These are phyloP conservation scores for Amorpha juglandis DNA, from an alignment of 2,888 invertebrate genomes.

Conservation along the genomic window DNA sequence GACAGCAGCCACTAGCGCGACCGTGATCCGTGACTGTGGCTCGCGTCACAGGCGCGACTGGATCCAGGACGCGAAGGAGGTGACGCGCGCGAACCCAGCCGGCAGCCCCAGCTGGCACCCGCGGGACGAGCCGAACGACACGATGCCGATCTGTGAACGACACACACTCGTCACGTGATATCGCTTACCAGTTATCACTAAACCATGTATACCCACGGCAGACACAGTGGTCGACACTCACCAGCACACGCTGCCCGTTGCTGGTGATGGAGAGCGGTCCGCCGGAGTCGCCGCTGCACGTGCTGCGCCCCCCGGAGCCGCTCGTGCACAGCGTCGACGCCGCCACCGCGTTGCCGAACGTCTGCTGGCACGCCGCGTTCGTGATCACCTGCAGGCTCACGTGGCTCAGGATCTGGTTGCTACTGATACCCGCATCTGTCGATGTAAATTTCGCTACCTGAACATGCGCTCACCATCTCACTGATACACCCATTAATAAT, in stretches of 20 bases:
- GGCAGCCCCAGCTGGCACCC: constrained; percentile 42
- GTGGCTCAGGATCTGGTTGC: constrained; percentile 63
- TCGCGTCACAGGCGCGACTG: constrained; percentile 35
- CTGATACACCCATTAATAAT: too few relatives aligned
- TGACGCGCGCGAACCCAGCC: constrained; percentile 42
- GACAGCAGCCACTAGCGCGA: too few relatives aligned
- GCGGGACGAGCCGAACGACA: constrained; percentile 40
- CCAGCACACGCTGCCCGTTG: constrained; percentile 48
- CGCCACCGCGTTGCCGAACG: constrained; percentile 48
- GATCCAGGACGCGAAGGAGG: constrained; percentile 44
- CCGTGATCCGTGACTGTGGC: too few relatives aligned
- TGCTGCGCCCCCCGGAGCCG: constrained; percentile 53
- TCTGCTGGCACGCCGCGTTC: constrained; percentile 55
- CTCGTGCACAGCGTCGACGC: constrained; percentile 60
- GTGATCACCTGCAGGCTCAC: constrained; percentile 68
- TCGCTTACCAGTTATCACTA: too few relatives aligned
- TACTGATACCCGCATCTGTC: constrained; percentile 50
- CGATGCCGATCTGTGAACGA: constrained; percentile 38
- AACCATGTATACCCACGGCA: too few relatives aligned
- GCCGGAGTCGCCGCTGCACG: constrained; percentile 70
- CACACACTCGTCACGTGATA: not conserved
- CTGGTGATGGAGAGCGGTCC: constrained; percentile 54
- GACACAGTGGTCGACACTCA: constrained; percentile 32
- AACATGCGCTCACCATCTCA: too few relatives aligned
- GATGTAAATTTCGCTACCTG: too few relatives aligned